Evolutionary conservation across 2,797 vertebrate genomes (phyloP).

Genomic region (Hemitrygon akajei): DNA sequence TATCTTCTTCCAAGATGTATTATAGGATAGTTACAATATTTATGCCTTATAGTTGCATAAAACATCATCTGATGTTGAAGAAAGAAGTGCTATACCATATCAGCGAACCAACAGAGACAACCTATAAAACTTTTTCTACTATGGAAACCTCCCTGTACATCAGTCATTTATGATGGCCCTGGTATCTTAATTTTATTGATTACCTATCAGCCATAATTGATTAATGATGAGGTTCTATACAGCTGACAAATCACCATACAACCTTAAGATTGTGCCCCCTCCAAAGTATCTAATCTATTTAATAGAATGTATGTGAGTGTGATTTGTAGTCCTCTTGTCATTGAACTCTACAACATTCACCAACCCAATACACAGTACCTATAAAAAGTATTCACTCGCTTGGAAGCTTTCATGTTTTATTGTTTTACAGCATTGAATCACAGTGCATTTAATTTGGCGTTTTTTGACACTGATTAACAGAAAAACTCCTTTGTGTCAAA

Average conservation of each 20-base stretch:
- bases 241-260: too few relatives aligned
- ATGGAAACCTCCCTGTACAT: background rate
- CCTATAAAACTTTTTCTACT: background rate
- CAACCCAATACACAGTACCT: background rate
- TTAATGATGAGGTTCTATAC: background rate
- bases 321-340: background rate
- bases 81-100: background rate
- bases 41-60: background rate
- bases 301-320: background rate
- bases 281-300: background rate
- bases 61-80: background rate
- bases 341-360: background rate
- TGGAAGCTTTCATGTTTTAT: too few relatives aligned
- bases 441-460: too few relatives aligned
- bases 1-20: background rate
- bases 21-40: background rate
- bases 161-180: background rate
- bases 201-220: background rate
- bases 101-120: background rate
- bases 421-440: too few relatives aligned
- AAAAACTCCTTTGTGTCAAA: too few relatives aligned
- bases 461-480: too few relatives aligned
- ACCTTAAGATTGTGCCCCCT: too few relatives aligned
- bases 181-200: background rate
- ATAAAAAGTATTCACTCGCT: too few relatives aligned